A percentile compares a stretch with the other conserved stretches of the same genome.
These are phyloP conservation scores for Scaeva pyrastri DNA, from an alignment of 2,888 invertebrate species.

Conservation along the genomic window DNA sequence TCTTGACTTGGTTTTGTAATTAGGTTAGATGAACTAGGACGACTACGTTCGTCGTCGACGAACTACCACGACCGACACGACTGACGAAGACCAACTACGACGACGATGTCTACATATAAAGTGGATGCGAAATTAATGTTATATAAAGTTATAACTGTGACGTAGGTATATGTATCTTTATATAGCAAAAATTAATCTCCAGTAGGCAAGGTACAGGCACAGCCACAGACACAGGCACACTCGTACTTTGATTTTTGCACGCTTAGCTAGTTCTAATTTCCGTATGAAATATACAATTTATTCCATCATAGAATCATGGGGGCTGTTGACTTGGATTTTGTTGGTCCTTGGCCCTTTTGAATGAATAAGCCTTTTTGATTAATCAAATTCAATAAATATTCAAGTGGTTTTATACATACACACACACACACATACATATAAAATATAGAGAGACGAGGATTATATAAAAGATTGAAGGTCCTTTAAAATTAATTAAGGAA, in stretches of 20 bases:
- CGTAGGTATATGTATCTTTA: neutral
- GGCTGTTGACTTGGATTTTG: constrained; percentile 1
- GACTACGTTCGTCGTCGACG: neutral
- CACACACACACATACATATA: too few species aligned
- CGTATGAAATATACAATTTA: neutral
- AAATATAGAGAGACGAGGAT: neutral
- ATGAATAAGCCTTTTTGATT: constrained; percentile 24
- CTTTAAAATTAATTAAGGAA: constrained; percentile 13
- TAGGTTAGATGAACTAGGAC: constrained; percentile 49
- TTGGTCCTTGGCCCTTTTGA: neutral
- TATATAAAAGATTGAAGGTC: neutral
- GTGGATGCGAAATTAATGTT: constrained; percentile 1
- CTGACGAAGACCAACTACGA: too few species aligned
- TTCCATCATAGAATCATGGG: neutral
- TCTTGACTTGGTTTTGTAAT: constrained; percentile 69
- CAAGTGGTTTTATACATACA: neutral
- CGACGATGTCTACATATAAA: constrained; percentile 20
- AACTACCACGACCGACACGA: too few species aligned
- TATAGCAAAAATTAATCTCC: neutral
- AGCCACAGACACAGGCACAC: neutral
- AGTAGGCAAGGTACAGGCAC: neutral
- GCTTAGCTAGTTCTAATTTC: neutral
- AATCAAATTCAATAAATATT: constrained; percentile 36
- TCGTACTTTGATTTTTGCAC: constrained; percentile 4
- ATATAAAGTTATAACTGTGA: neutral